Percentiles rank a stretch among this genome's conserved stretches.
phyloP scores from a whole-genome alignment of 1,140 invertebrate genomes.

The Agrypnia vestita region DNA sequence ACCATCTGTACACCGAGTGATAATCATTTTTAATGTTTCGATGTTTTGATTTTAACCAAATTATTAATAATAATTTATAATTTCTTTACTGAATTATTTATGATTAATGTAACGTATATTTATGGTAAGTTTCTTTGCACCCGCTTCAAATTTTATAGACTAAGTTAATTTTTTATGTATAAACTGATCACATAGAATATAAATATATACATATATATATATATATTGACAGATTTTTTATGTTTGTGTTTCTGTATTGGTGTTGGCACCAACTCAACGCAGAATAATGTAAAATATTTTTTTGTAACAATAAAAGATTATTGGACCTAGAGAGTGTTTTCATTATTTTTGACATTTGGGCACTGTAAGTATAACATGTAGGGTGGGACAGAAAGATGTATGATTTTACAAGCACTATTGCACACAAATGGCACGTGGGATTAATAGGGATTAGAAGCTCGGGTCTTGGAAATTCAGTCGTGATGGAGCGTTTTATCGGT shows the following conservation, averaged over 20 bases:
- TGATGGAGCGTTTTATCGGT: too few species aligned
- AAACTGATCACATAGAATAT: background rate
- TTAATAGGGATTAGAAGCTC: too few species aligned
- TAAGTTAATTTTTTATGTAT: constrained; percentile 5
- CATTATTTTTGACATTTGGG: background rate
- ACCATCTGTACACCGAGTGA: too few species aligned
- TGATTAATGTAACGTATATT: background rate
- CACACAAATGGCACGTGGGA: too few species aligned
- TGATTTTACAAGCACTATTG: too few species aligned
- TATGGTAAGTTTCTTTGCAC: background rate
- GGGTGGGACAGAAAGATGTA: too few species aligned
- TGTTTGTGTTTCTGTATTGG: constrained; percentile 1
- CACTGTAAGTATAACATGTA: too few species aligned
- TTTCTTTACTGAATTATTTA: background rate
- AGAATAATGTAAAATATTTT: constrained; percentile 19
- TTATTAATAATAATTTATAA: too few species aligned
- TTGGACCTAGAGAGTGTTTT: background rate
- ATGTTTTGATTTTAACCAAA: too few species aligned
- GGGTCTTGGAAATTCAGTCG: too few species aligned
- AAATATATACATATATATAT: background rate
- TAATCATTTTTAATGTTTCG: too few species aligned
- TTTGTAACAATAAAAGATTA: constrained; percentile 23
- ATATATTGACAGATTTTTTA: background rate
- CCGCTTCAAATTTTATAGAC: constrained; percentile 10
- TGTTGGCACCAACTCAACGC: background rate